Evolutionary conservation across 2,888 invertebrate species (phyloP), one percentile per base, ranked within the genome.

Genomic region (Carabus problematicus): DNA sequence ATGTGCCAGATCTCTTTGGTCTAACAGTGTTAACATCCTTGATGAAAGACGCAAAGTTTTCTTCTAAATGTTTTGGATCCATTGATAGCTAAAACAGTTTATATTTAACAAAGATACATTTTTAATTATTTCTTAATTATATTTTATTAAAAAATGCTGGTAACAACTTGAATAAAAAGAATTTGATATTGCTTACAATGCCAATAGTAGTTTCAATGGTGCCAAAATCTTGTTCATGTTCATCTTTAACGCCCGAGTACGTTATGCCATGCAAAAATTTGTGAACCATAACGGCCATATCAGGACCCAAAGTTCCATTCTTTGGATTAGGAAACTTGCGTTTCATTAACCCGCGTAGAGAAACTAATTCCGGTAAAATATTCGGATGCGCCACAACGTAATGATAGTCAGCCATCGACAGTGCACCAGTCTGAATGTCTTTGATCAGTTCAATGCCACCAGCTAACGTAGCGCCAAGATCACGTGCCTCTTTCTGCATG

Each of bases 381-480:
- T 91, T 89, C 0, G 92, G 90, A 82, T 95, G 93, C 0, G 93
- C 91, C 11, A 95, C 82, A 7, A 92, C 78, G 76, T 85, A 89
- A 75, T 93, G 88, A 77, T 89, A 95, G 73, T 95, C 92, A 3
- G 84, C 81, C 1, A 90, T 75, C 67, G 85, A 82, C 3, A 92
- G 77, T 72, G 87, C 84, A n/a, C 93, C 92, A 76, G 84, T 88
- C 84, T 92, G 91, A 73, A 95, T 89, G 73, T 89, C 86, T 80
- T 91, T 92, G 39, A 95, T 86, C 14, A 94, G 77, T 49, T 93
- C 92, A 0, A 83, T 77, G 3, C 92, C 92, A 9, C 94, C 95
- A 9, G 86, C 90, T 6, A 87, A 78, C 0, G 87, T 84, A 0
- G 94, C 95, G 0, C 95, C 95, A 0, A 91, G 90, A 16, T 87